phyloP scores from a whole-genome alignment of 2,113 vertebrate genomes.

The Baryphthengus martii region DNA sequence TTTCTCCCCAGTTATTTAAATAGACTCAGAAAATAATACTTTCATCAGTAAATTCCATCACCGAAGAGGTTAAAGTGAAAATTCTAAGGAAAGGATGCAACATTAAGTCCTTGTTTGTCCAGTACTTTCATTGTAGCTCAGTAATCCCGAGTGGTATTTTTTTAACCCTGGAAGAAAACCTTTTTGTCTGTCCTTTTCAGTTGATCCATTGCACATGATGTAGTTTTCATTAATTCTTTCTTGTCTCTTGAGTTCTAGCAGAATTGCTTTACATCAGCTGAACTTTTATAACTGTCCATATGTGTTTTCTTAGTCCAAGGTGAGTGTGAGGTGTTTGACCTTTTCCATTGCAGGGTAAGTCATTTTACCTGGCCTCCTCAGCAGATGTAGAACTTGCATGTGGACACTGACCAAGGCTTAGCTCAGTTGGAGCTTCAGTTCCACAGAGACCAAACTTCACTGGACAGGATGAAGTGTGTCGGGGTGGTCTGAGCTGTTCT shows the following conservation, averaged over 20 bases:
- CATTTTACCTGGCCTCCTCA: neutral
- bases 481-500: neutral
- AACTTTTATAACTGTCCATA: neutral
- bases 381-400: neutral
- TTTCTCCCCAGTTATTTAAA: neutral
- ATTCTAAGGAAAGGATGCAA: neutral
- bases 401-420: neutral
- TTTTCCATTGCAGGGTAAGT: neutral
- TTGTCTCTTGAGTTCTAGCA: neutral
- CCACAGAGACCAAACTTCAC: neutral
- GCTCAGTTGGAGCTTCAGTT: neutral
- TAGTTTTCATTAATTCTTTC: neutral
- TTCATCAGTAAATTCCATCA: neutral
- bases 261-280: neutral
- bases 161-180: constrained; percentile 19
- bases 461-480: neutral
- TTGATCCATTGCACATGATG: neutral
- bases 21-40: neutral
- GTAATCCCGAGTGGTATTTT: neutral
- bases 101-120: neutral
- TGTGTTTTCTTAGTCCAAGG: constrained; percentile 6
- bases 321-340: neutral
- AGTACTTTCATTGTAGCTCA: neutral
- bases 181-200: constrained; percentile 11
- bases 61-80: neutral